Percentiles rank a stretch among this genome's conserved stretches.
Conservation (phyloP, 2,888 invertebrate species). For the Idaea dimidiata region DNA sequence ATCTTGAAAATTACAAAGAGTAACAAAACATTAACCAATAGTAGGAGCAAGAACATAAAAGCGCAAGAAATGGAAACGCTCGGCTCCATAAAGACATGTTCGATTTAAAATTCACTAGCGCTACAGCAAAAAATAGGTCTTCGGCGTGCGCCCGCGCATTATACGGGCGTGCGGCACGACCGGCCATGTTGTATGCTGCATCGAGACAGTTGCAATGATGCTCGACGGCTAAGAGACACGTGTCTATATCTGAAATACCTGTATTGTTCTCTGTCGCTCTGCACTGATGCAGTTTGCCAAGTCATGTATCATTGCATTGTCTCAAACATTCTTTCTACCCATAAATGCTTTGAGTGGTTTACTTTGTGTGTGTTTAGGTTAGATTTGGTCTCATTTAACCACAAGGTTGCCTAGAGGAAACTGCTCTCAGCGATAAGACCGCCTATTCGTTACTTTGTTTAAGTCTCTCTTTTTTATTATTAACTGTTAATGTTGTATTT, state of each 20-base stretch:
- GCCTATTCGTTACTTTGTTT: too few species aligned
- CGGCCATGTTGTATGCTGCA: conserved; percentile 35
- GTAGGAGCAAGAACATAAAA: conserved; percentile 44
- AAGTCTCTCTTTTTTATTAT: too few species aligned
- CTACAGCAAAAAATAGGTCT: conserved; percentile 76
- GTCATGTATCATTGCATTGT: conserved; percentile 4
- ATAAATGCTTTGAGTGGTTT: not conserved
- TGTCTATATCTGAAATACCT: conserved; percentile 7
- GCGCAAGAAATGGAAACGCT: conserved; percentile 57
- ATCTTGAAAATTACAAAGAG: not conserved
- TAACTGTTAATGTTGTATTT: too few species aligned
- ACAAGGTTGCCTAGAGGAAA: too few species aligned
- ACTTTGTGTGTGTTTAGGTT: too few species aligned
- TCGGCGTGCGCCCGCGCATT: conserved; percentile 59
- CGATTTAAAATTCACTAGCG: conserved; percentile 70
- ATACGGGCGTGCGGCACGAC: conserved; percentile 78
- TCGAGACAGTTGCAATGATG: conserved; percentile 9
- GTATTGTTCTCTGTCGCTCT: not conserved
- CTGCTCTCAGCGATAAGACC: too few species aligned
- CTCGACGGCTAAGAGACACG: conserved; percentile 12
- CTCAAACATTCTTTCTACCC: not conserved
- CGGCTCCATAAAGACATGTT: conserved; percentile 68
- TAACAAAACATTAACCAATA: conserved; percentile 20
- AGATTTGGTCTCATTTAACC: too few species aligned
- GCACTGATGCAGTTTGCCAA: not conserved